Base-by-base conservation (phyloP, 2,113 vertebrate genomes). In the Melospiza melodia region DNA sequence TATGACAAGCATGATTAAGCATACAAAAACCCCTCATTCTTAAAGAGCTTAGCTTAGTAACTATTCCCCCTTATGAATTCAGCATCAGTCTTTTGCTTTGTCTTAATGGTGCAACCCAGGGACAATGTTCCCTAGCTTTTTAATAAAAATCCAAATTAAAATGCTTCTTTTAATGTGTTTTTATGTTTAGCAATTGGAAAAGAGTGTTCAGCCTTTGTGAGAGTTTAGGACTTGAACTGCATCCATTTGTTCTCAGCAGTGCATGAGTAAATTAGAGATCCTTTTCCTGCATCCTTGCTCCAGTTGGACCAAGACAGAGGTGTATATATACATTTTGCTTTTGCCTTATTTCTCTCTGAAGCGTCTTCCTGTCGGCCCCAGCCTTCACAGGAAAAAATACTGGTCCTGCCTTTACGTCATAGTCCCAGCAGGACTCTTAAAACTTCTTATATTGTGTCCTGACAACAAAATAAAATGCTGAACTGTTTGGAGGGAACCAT, bases 381-480 rank as follows among this genome's bases (percentile, higher is more conserved):
- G 23, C n/a, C 35, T 46, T 89, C 73, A 43, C n/a, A 44, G 62
- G 57, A 71, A 72, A 79, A 94, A 95, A 92, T 44, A 46, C 58
- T 17, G 21, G 66, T 69, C 77, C 74, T 95, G 77, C 72, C 68
- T 90, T 86, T 85, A 87, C 6, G 5, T 91, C 92, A 66, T 9
- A 39, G 66, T 87, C 93, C 92, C 80, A 75, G 84, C 84, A 91
- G 74, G 90, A 80, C 68, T 92, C 77, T 90, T 89, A 68, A 87
- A 93, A 61, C 82, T 88, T 71, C 69, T 85, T 77, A 74, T 78
- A 31, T 63, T 81, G 69, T 92, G 74, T 84, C 79, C 80, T 93
- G 88, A 93, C 88, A 89, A 81, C 79, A 90, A 69, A 94, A 91
- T 66, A 83, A 92, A 93, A 71, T 22, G 76, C 75, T 82, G 43